Evolutionary conservation across 2,797 vertebrate species (phyloP), one percentile per base, ranked within the genome.

Genomic region (Catostomus latipinnis): DNA sequence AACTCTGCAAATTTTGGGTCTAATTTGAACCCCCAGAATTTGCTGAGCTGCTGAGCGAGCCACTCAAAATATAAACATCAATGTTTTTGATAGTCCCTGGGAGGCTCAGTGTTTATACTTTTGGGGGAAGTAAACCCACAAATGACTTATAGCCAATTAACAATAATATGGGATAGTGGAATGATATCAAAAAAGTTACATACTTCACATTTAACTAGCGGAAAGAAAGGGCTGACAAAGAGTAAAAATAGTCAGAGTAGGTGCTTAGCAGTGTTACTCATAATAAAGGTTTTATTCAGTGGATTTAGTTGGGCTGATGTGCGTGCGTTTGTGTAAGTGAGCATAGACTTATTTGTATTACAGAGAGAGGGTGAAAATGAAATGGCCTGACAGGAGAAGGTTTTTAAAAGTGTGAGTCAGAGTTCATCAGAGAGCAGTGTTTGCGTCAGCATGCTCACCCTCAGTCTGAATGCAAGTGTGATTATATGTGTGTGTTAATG

Each of bases 371-470:
- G 48, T 46, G 73, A 45, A 56, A 67, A 53, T 56, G 7, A 74
- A 71, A 80, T 73, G 73, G 75, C 52, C 11, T 69, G 56, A 16
- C 52, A 77, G 65, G 68, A 67, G 65, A 56, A 46, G 72, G 61
- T 81, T 78, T 73, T 69, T 48, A 34, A 67, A 50, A 54, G 22
- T 22, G 58, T 72, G 62, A 85, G 70, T 78, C 85, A 75, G 22
- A 72, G 76, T 71, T 67, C 34, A 22, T 67, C 43, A 62, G 73
- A 71, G 80, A 67, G 69, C 77, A 69, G 63, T 54, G 50, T 58
- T 71, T 69, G 63, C 74, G 48, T 82, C 84, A 85, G 69, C 69
- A 69, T 13, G 12, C 22, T 63, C 16, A 0, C 57, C 10, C 11
- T 18, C 1, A n/a, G 8, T 79, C 63, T 16, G 22, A 18, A 2